These are phyloP conservation scores for Nannoperca obscura DNA, from an alignment of 2,797 vertebrate genomes.

Conservation along the genomic window DNA sequence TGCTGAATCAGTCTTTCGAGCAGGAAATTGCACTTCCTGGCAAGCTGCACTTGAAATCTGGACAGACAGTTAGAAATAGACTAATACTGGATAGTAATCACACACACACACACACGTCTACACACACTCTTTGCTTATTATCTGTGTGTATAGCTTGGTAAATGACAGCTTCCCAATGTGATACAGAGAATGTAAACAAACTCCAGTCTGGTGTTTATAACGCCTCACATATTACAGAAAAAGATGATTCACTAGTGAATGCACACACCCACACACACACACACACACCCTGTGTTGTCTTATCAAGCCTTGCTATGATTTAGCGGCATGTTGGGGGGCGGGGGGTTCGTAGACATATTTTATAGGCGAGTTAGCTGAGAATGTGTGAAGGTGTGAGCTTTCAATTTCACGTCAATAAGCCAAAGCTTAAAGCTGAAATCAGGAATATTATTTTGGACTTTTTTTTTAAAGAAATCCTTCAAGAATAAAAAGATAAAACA, in stretches of 20 bases:
- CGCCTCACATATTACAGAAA: conserved; percentile 32
- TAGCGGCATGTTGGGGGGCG: not conserved
- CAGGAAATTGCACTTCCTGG: conserved; percentile 79
- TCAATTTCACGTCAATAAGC: conserved; percentile 38
- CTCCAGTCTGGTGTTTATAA: conserved; percentile 61
- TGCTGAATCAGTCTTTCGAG: conserved; percentile 69
- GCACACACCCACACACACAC: conserved; percentile 2
- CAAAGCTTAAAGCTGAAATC: conserved; percentile 19
- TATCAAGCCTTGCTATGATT: conserved; percentile 28
- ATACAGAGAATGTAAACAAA: conserved; percentile 69
- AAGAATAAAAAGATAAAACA: not conserved
- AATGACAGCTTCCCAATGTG: conserved; percentile 58
- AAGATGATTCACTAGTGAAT: conserved; percentile 28
- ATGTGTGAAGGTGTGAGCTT: conserved; percentile 48
- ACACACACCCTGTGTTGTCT: conserved; percentile 10
- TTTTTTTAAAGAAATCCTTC: conserved; percentile 20
- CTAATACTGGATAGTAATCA: conserved; percentile 40
- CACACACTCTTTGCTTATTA: conserved; percentile 25
- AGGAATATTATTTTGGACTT: not conserved
- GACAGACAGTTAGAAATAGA: conserved; percentile 60
- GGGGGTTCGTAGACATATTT: conserved; percentile 20
- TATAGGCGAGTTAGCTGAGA: conserved; percentile 19
- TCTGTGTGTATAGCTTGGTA: conserved; percentile 46
- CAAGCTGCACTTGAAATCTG: conserved; percentile 64
- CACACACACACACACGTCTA: conserved; percentile 12